A percentile compares a stretch with the other conserved stretches of the same genome.
phyloP scores from a whole-genome alignment of 1,140 invertebrate species.

The Battus philenor region DNA sequence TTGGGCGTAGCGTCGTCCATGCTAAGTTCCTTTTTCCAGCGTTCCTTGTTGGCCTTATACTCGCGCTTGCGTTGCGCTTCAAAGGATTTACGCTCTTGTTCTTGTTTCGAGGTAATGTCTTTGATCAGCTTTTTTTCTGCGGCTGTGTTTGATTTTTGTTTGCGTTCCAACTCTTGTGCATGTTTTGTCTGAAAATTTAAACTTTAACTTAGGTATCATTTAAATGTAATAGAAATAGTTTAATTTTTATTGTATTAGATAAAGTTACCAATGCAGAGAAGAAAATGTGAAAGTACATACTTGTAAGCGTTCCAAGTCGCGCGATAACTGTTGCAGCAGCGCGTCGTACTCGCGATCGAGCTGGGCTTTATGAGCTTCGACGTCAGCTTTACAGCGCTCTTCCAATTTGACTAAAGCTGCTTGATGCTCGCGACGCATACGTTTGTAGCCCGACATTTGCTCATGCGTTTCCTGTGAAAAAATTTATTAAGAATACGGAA shows the following conservation, averaged over 20 bases:
- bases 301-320: constrained; percentile 92
- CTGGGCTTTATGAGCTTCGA: constrained; percentile 96
- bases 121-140: constrained; percentile 96
- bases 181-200: constrained; percentile 81
- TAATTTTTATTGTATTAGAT: background rate
- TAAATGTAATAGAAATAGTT: background rate
- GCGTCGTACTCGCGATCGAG: constrained; percentile 98
- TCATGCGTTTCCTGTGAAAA: constrained; percentile 97
- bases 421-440: constrained; percentile 98
- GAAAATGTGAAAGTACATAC: constrained; percentile 1
- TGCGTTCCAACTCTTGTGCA: constrained; percentile 92
- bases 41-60: constrained; percentile 98
- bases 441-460: constrained; percentile 99
- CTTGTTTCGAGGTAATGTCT: constrained; percentile 92
- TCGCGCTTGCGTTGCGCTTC: constrained; percentile 96
- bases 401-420: constrained; percentile 94
- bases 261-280: background rate
- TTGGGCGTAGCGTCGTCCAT: constrained; percentile 95
- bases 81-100: constrained; percentile 90
- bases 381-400: constrained; percentile 96
- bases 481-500: no score
- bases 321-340: constrained; percentile 91
- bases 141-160: constrained; percentile 90
- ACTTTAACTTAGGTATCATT: background rate
- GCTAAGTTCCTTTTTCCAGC: constrained; percentile 95